Evolutionary conservation across 1,140 invertebrate genomes (phyloP), one percentile per base, ranked within the genome.

Genomic region (Bombus balteatus): DNA sequence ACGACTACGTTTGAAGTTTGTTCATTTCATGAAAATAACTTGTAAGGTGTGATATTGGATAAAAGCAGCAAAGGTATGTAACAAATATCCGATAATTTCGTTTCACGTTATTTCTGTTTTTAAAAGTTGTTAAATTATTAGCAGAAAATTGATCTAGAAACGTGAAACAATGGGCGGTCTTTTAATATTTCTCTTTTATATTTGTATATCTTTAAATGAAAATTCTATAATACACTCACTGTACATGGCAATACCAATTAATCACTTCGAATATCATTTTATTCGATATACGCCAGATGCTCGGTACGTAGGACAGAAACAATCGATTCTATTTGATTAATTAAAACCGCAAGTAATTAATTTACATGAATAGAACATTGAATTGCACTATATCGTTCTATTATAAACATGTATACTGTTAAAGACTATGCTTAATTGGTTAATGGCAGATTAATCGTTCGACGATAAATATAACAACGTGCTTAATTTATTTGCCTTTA

Each of bases 101-200:
- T 6, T 32, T n/a, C 28, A 0, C 10, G 1, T 12, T 15, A 18
- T 32, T 32, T 32, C 4, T 2, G n/a, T 12, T 66, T 66, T 15
- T 13, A 0, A 62, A 13, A 62, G 28, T n/a, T 2, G 1, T 62
- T 5, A 5, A 5, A 62, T 53, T 18, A 6, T 18, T 22, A 53
- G 5, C 5, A 18, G 47, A 22, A 18, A 53, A 22, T 18, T 53
- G 2, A 47, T 18, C 5, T 18, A 1, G 6, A 47, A 18, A 47
- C 47, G 47, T 0, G 47, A 18, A 47, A 47, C 47, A 0, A 18
- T 0, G 0, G 0, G 0, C 1, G 43, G 0, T 18, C 4, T 18
- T 6, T 47, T 18, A 18, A 6, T 22, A 22, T 8, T 22, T 53
- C 5, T 53, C 22, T 28, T 10, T 28, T 59, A 62, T n/a, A 12